A percentile compares a stretch with the other conserved stretches of the same genome.
Evolutionary conservation across 2,113 vertebrate species (phyloP).

Genomic region (Lampris incognitus): DNA sequence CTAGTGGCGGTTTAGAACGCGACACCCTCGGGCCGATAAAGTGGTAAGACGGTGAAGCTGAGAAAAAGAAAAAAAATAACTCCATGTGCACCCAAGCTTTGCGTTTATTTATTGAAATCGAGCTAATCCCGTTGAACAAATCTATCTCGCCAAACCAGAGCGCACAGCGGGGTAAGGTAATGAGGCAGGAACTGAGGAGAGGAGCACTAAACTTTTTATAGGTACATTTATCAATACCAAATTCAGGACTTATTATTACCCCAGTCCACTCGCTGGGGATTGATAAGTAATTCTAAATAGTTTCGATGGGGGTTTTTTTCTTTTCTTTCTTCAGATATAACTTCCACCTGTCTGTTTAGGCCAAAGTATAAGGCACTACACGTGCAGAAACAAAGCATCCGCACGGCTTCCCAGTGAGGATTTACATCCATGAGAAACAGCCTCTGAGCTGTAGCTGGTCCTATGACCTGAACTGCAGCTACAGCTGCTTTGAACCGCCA

Average conservation of each 20-base stretch:
- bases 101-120: constrained; percentile 58
- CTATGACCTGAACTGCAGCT: neutral
- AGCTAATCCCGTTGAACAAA: constrained; percentile 48
- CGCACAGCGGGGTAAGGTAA: constrained; percentile 33
- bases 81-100: constrained; percentile 48
- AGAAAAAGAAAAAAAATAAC: constrained; percentile 46
- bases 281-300: constrained; percentile 8
- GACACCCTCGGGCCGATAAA: constrained; percentile 15
- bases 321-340: constrained; percentile 19
- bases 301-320: neutral
- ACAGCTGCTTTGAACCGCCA: constrained; percentile 2
- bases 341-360: neutral
- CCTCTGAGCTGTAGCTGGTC: neutral
- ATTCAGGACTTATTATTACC: constrained; percentile 25
- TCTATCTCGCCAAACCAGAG: constrained; percentile 40
- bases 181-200: constrained; percentile 21
- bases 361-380: neutral
- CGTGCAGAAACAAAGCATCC: neutral
- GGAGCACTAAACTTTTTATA: constrained; percentile 6
- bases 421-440: constrained; percentile 8
- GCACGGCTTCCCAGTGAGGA: neutral
- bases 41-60: constrained; percentile 5
- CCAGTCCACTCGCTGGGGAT: neutral
- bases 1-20: constrained; percentile 68
- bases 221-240: no score